Conservation (phyloP, 2,113 vertebrate species). For the Limnothrissa miodon region DNA sequence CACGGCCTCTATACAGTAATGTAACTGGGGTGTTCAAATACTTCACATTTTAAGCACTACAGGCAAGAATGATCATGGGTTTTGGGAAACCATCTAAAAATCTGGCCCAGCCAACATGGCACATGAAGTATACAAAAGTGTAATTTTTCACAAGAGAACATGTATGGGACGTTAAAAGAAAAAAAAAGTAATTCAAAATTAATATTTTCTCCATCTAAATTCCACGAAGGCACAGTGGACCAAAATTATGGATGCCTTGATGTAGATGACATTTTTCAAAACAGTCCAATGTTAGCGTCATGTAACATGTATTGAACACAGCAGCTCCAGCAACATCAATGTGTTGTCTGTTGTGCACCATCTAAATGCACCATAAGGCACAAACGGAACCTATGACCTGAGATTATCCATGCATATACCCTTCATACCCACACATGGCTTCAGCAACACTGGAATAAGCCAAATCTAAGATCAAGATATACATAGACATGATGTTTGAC, state of each 20-base stretch:
- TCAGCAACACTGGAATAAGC: background rate
- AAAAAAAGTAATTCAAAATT: background rate
- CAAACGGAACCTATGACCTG: background rate
- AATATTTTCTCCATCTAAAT: background rate
- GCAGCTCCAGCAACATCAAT: background rate
- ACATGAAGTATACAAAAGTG: background rate
- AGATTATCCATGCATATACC: background rate
- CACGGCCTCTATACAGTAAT: background rate
- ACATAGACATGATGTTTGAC: background rate
- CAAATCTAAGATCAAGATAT: background rate
- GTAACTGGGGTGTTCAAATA: background rate
- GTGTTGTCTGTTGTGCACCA: background rate
- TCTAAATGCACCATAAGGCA: background rate
- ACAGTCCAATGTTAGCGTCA: background rate
- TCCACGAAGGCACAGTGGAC: background rate
- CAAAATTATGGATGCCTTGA: background rate
- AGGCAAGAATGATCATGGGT: background rate
- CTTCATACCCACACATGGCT: background rate
- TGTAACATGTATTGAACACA: background rate
- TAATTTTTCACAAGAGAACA: background rate
- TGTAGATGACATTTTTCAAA: background rate
- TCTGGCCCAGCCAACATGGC: background rate
- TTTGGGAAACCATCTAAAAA: background rate
- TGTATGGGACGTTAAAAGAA: background rate
- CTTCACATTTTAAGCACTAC: background rate